Evolutionary conservation across 2,113 vertebrate species (phyloP).

Genomic region (Aramus guarauna): DNA sequence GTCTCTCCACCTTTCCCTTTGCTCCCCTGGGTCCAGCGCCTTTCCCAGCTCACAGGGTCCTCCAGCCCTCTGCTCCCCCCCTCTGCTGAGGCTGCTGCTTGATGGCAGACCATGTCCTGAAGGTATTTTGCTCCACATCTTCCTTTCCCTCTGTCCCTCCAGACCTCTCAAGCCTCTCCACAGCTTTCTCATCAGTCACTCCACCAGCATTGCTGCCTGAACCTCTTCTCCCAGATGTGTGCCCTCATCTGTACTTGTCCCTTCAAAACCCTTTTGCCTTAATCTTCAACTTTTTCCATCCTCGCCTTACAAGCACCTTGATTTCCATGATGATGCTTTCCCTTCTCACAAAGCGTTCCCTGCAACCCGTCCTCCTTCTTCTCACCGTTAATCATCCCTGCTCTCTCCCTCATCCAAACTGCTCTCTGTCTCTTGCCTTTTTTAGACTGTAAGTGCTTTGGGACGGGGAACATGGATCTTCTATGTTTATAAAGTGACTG

Average conservation of each 20-base stretch:
- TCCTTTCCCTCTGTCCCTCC: not conserved
- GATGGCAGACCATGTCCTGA: fast-evolving
- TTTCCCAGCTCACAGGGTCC: not conserved
- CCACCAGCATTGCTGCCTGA: fast-evolving
- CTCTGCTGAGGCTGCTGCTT: not conserved
- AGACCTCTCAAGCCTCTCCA: not conserved
- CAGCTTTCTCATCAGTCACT: not conserved
- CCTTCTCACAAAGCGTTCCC: not conserved
- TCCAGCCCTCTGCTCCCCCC: not conserved
- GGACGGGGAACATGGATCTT: slow-evolving; percentile 47
- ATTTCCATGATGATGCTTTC: not conserved
- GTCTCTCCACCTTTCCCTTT: not conserved
- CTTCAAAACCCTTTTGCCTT: not conserved
- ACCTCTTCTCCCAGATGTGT: not conserved
- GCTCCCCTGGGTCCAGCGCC: not conserved
- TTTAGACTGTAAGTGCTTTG: slow-evolving; percentile 53
- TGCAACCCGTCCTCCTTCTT: not conserved
- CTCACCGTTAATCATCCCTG: slow-evolving; percentile 19
- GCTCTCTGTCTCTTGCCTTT: slow-evolving; percentile 55
- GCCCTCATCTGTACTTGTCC: not conserved
- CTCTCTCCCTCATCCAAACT: slow-evolving; percentile 11
- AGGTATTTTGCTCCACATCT: not conserved
- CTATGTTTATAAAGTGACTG: slow-evolving; percentile 46
- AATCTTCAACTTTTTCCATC: not conserved
- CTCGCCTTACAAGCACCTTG: not conserved